Base-by-base conservation (phyloP, 1,140 invertebrate genomes). In the Aphelenchoides avenae region DNA sequence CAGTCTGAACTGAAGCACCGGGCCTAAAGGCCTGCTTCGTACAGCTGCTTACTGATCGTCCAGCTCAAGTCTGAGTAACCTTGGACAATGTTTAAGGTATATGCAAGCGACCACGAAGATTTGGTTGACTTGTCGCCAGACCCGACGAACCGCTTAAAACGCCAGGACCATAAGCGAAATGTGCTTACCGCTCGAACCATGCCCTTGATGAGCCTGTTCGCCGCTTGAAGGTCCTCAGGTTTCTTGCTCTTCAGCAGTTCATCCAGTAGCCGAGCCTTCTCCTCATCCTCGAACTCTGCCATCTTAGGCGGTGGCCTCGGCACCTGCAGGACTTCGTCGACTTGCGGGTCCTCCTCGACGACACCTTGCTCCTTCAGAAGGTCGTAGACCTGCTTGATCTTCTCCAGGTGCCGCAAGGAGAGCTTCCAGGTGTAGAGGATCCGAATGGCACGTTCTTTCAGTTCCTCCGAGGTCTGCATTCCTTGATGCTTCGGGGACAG, bases 401-500 rank as follows among this genome's bases (percentile, higher is more conserved):
- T 94, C 3, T 82, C 79, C 65, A 83, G 80, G 61, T 81, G 76
- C 30, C 77, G 76, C 31, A 84, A 61, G 7, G 79, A 79, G 34
- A 84, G 81, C 27, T 87, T 88, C 92, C 91, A 96, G 15, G 84
- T 80, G 73, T 88, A 85, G 62, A 96, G 80, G 42, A 94, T 80
- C 76, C 90, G 86, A 37, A 94, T 82, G 61, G 86, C 85, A 79
- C 85, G 86, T 48, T 86, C 84, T 71, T 89, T 86, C 1, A 96
- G 87, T 66, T 84, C 81, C 3, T 83, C 80, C n/a, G 88, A 83
- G 13, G 91, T 94, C 76, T 85, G 84, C 48, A 84, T 84, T 6
- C 89, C 91, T 64, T 88, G 81, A 80, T 93, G 94, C 80, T 96
- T 96, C 18, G 91, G 91, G 0, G 91, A 95, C 2, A 97, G 87